Conservation (phyloP, 35 echinoderm and acorn worm genomes). For the Apostichopus parvimensis region DNA sequence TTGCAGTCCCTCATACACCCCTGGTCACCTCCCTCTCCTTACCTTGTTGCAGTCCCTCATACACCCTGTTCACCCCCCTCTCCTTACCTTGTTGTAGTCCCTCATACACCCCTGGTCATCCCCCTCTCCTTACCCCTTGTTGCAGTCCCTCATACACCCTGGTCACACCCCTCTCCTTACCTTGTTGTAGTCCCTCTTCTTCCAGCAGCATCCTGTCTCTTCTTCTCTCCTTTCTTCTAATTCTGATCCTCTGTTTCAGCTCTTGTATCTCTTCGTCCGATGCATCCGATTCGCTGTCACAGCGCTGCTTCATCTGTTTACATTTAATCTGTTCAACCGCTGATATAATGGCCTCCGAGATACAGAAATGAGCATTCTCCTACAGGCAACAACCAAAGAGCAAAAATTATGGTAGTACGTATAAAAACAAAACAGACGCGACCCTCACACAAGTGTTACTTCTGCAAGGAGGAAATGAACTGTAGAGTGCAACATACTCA, state of each 20-base stretch:
- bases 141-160: no score
- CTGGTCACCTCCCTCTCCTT: no score
- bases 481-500: no score
- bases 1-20: not conserved
- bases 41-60: no score
- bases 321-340: constrained; percentile 96
- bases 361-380: constrained; percentile 98
- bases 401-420: not conserved
- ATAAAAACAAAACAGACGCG: no score
- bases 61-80: no score
- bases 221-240: constrained; percentile 77
- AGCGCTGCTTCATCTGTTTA: constrained; percentile 51
- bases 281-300: constrained; percentile 86
- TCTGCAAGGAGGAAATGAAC: no score
- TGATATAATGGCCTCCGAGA: constrained; percentile 95
- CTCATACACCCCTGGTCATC: no score
- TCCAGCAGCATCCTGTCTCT: constrained; percentile 48
- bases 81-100: not conserved
- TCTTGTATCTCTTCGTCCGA: constrained; percentile 94
- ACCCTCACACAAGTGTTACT: no score
- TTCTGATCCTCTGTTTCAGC: constrained; percentile 89
- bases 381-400: not conserved
- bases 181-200: not conserved
- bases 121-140: not conserved
- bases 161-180: no score